phyloP scores from a whole-genome alignment of 1,140 invertebrate genomes.

The Dreissena rostriformis region DNA sequence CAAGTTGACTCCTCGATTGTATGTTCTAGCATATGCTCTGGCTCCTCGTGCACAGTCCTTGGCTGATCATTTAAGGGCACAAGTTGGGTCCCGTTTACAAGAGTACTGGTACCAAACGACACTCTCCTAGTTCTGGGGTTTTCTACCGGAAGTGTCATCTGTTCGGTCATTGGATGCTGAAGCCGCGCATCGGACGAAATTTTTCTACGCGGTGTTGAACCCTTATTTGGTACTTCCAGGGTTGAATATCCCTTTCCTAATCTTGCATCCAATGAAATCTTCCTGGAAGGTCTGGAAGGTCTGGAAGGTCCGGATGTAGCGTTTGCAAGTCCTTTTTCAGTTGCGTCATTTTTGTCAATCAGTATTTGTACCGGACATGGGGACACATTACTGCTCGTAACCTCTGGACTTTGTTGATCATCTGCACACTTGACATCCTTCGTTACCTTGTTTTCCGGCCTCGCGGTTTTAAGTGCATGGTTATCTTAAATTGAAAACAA shows the following conservation, averaged over 20 bases:
- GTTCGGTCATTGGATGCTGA: not conserved
- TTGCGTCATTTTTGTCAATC: slow-evolving; percentile 20
- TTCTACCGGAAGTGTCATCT: not conserved
- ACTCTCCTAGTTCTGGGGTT: slow-evolving; percentile 30
- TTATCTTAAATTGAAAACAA: too few species aligned
- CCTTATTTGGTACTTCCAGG: not conserved
- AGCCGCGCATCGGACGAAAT: slow-evolving; percentile 45
- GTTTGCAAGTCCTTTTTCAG: slow-evolving; percentile 15
- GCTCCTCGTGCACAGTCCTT: not conserved
- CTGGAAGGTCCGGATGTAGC: too few species aligned
- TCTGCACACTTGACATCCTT: not conserved
- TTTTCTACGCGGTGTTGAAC: slow-evolving; percentile 5
- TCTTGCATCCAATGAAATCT: slow-evolving; percentile 28
- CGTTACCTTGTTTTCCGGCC: not conserved
- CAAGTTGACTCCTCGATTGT: not conserved
- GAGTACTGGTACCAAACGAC: slow-evolving; percentile 36
- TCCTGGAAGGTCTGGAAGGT: too few species aligned
- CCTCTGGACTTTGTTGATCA: slow-evolving; percentile 20
- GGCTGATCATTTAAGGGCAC: slow-evolving; percentile 33
- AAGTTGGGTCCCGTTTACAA: slow-evolving; percentile 27
- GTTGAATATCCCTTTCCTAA: not conserved
- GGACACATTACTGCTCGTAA: not conserved
- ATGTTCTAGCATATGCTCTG: not conserved
- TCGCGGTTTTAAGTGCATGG: too few species aligned
- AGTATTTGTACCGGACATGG: slow-evolving; percentile 29